Percentiles rank a stretch among this genome's conserved stretches.
Conservation (phyloP, 2,888 invertebrate species). For the Pyrgus malvae region DNA sequence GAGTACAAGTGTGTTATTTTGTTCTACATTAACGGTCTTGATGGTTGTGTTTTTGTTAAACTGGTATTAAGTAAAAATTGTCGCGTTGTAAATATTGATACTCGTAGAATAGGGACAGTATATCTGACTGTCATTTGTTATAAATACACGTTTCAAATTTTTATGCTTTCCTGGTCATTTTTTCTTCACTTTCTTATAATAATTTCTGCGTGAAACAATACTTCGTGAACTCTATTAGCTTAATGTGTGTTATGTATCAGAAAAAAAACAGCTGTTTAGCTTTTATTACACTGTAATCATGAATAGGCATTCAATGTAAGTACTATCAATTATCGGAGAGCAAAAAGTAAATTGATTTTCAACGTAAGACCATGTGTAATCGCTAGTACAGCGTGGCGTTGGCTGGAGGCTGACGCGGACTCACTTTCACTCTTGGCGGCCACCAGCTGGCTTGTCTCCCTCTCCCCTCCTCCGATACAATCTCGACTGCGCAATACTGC, state of each 20-base stretch:
- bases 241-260: no score
- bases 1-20: background rate
- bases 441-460: constrained; percentile 64
- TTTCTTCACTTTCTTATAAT: no score
- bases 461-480: constrained; percentile 36
- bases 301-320: constrained; percentile 3
- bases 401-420: constrained; percentile 41
- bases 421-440: constrained; percentile 79
- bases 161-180: no score
- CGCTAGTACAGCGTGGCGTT: constrained; percentile 12
- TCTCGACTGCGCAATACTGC: constrained; percentile 64
- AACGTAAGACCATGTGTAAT: constrained; percentile 25
- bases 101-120: no score
- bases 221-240: no score
- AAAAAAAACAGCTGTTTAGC: background rate
- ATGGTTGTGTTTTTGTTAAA: no score
- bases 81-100: no score
- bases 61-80: no score
- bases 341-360: constrained; percentile 23
- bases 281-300: constrained; percentile 9
- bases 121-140: no score
- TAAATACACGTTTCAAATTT: no score
- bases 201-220: no score
- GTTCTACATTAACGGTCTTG: background rate
- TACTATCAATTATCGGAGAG: constrained; percentile 7